Evolutionary conservation across 1,140 invertebrate species (phyloP).

Genomic region (Homarus americanus): DNA sequence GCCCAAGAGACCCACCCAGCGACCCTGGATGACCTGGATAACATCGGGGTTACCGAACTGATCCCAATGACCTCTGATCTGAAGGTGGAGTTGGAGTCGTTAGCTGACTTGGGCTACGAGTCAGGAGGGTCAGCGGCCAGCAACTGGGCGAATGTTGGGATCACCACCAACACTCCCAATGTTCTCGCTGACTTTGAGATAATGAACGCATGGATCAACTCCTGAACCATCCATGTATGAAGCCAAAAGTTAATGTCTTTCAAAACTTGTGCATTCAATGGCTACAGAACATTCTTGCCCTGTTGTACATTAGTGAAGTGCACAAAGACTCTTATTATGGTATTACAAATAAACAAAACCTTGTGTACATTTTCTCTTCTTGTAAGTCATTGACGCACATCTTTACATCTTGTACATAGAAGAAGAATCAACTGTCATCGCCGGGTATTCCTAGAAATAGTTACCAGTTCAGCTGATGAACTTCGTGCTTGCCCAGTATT

Average conservation of each 20-base stretch:
- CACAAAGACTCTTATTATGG: background rate
- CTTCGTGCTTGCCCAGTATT: constrained; percentile 64
- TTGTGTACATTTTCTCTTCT: background rate
- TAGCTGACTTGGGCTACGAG: constrained; percentile 69
- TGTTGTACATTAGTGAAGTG: background rate
- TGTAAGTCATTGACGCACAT: background rate
- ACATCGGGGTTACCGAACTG: constrained; percentile 74
- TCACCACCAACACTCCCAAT: constrained; percentile 59
- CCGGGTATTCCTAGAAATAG: constrained; percentile 51
- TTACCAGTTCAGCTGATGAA: constrained; percentile 47
- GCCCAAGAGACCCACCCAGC: constrained; percentile 69
- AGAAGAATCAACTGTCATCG: background rate
- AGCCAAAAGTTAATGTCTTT: background rate
- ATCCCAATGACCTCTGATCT: constrained; percentile 74
- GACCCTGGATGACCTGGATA: constrained; percentile 74
- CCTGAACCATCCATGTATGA: constrained; percentile 43
- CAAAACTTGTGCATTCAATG: background rate
- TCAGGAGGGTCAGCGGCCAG: constrained; percentile 39
- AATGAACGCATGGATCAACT: constrained; percentile 75
- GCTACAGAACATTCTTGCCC: background rate
- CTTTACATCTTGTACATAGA: constrained; percentile 5
- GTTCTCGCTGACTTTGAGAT: constrained; percentile 74
- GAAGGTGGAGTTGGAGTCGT: constrained; percentile 70
- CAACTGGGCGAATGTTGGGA: constrained; percentile 61
- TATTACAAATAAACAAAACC: background rate